Evolutionary conservation across 1,140 invertebrate genomes (phyloP), one percentile per base, ranked within the genome.

Genomic region (Ganaspis sp.): DNA sequence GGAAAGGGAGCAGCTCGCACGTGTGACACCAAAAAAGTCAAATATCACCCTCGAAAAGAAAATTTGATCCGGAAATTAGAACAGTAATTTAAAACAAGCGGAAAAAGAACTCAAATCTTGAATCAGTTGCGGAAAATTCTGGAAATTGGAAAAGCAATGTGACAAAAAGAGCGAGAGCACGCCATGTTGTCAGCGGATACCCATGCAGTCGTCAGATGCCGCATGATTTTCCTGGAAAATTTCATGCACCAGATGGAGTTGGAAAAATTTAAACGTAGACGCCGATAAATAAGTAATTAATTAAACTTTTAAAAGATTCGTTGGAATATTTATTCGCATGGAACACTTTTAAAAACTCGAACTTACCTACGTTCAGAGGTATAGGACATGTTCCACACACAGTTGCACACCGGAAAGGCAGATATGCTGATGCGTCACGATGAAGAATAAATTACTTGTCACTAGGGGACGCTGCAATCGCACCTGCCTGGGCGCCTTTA

Each of bases 371-470:
- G 93, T 91, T 95, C 94, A 89, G 92, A 90, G 87, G 93, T 92
- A 93, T 93, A 94, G 89, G 94, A 95, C 94, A 95, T 95, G 93
- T 94, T 95, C 92, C 92, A 93, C 93, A 94, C 92, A 92, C 92
- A 92, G 92, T 93, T 92, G 92, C 91, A 92, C 93, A 92, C 93
- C 92, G 93, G 93, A 95, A 95, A 94, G 93, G 93, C 93, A 92
- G 88, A 89, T 81, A 86, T 87, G 78, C 82, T 86, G 86, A 85
- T 88, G 86, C 88, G 88, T 86, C 86, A 86, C 86, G 42, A 82
- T n/a, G 70, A 73, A 83, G 26, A 64, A 64, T 64, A 29, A 64
- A 6, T n/a, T 17, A n/a, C 76, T 19, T 49, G 74, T 81, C 83
- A 53, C 75, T 9, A 42, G 64, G 45, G 37, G 76, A 82, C 83